A percentile compares a stretch with the other conserved stretches of the same genome.
These are phyloP conservation scores for Ladona fulva DNA, from an alignment of 1,140 invertebrate genomes.

Conservation along the genomic window DNA sequence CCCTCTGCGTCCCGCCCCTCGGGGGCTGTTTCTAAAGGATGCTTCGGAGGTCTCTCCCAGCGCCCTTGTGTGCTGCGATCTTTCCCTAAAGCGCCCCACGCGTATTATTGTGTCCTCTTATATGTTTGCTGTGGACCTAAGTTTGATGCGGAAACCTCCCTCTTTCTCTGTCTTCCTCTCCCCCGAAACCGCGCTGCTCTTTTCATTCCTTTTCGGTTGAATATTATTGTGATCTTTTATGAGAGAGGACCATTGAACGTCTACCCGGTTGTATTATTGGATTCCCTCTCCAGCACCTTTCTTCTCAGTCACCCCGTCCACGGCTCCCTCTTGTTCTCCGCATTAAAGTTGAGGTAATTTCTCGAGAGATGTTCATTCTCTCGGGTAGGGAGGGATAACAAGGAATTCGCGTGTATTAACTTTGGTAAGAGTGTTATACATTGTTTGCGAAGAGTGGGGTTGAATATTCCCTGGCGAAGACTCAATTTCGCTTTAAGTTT, in stretches of 20 bases:
- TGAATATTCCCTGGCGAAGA: no score
- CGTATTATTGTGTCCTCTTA: no score
- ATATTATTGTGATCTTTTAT: conserved; percentile 11
- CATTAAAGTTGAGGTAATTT: background rate
- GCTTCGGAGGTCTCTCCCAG: background rate
- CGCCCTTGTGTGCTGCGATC: no score
- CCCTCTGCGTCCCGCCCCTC: background rate
- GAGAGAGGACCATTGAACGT: background rate
- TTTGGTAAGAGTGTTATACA: background rate
- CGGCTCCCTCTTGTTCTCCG: background rate
- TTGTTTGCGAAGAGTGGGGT: background rate
- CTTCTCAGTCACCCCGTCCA: background rate
- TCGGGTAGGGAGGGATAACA: background rate
- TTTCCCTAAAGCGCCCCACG: no score
- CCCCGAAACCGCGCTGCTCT: background rate
- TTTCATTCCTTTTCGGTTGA: background rate
- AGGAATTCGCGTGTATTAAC: background rate
- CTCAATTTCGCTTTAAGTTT: no score
- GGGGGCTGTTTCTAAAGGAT: background rate
- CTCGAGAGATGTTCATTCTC: background rate
- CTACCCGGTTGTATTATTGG: background rate
- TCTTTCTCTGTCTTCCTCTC: background rate
- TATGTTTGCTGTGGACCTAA: no score
- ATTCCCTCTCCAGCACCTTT: background rate
- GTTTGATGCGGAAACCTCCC: background rate